Evolutionary conservation across 2,113 vertebrate species (phyloP), one percentile per base, ranked within the genome.

Genomic region (Symphodus melops): DNA sequence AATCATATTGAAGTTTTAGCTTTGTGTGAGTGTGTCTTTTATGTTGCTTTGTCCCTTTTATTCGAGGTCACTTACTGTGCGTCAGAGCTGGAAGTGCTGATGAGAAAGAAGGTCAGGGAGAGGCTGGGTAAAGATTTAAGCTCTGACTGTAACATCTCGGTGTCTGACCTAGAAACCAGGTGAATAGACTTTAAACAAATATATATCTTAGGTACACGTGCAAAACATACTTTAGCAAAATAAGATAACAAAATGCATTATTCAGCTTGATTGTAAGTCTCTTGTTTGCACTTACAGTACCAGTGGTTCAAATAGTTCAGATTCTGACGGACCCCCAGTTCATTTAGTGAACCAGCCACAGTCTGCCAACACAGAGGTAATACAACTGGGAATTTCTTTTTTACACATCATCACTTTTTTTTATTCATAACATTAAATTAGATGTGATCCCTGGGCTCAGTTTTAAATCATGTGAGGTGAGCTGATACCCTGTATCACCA

Each of bases 131-230:
- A 20, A 71, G 86, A 94, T 28, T 36, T 68, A 0, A 89, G 91
- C 59, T 80, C 86, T 0, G 83, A 92, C 88, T 92, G 82, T 0
- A 85, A 90, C 1, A 61, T 96, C 55, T 93, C 93, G 14, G 72
- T 94, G 9, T 96, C 95, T 9, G 96, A 97, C 62, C 85, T 98
- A 0, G 97, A 98, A 89, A 96, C 96, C 73, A 97, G 96, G 97
- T 98, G 54, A 87, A 6, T 1, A 11, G 21, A 44, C 0, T 8
- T 63, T 25, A 2, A 25, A 25, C 25, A 14, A 21, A 17, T 21
- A 37, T 33, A 33, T 33, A 33, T 33, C 16, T 55, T 21, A 46
- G n/a, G 63, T 17, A 42, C 39, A n/a, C 23, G 49, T 53, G 28
- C 21, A 58, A 51, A 46, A 14, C 28, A 28, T 28, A 3, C 28